These are phyloP conservation scores for Bos indicus DNA, from an alignment of 2,113 vertebrate genomes.

Conservation along the genomic window DNA sequence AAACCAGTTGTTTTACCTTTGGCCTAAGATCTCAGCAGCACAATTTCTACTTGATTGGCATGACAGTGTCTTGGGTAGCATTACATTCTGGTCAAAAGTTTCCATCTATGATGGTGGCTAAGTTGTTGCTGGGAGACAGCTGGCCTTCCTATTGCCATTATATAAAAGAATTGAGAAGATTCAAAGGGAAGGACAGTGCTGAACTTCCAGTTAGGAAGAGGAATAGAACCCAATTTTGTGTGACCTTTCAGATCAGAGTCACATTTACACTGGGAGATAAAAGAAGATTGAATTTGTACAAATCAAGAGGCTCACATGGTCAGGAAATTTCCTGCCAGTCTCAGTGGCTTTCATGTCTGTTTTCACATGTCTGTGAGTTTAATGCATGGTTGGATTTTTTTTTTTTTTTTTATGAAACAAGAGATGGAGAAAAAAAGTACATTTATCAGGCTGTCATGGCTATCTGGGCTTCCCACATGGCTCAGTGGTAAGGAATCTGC, in stretches of 20 bases:
- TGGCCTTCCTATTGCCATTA: neutral
- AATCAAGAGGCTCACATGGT: neutral
- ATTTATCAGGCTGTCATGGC: neutral
- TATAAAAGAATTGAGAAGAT: neutral
- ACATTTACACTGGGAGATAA: neutral
- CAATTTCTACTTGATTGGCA: neutral
- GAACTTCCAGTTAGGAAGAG: neutral
- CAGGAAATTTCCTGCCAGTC: slow-evolving; percentile 19
- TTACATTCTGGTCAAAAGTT: neutral
- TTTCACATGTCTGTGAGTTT: neutral
- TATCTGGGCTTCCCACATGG: neutral
- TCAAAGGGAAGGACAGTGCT: neutral
- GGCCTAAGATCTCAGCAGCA: neutral
- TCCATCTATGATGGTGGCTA: neutral
- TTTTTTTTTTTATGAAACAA: slow-evolving; percentile 29
- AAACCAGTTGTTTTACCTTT: neutral
- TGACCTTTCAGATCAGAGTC: neutral
- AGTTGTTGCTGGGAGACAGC: neutral
- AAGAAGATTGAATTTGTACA: neutral
- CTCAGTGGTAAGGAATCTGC: neutral
- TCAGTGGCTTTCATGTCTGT: neutral
- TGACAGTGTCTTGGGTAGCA: neutral
- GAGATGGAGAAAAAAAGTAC: neutral
- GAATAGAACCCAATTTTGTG: slow-evolving; percentile 33
- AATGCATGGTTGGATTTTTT: neutral